Evolutionary conservation across 2,113 vertebrate genomes (phyloP).

Genomic region (Nannospalax galili): DNA sequence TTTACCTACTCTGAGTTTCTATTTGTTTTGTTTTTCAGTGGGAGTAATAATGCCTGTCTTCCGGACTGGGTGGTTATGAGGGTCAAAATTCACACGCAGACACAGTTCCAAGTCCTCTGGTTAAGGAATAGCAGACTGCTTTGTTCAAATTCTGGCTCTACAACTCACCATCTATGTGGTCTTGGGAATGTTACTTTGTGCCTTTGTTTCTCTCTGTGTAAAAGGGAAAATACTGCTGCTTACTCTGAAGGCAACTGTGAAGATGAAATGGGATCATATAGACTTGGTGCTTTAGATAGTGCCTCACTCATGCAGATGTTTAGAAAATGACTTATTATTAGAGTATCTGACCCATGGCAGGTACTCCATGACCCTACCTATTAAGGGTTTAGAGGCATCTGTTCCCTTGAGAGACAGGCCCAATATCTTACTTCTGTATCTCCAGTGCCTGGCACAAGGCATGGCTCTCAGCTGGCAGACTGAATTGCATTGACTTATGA

Average conservation of each 20-base stretch:
- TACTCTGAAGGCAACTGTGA: neutral
- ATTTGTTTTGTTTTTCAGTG: constrained; percentile 28
- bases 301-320: neutral
- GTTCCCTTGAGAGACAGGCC: neutral
- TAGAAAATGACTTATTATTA: neutral
- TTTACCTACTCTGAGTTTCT: neutral
- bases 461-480: neutral
- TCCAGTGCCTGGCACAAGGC: neutral
- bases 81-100: neutral
- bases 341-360: neutral
- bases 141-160: neutral
- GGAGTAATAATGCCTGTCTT: neutral
- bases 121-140: neutral
- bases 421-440: neutral
- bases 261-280: neutral
- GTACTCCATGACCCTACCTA: neutral
- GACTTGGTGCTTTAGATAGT: neutral
- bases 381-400: neutral
- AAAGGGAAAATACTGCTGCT: neutral
- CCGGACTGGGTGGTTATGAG: neutral
- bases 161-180: neutral
- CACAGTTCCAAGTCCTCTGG: neutral
- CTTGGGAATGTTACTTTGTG: neutral
- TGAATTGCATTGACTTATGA: neutral
- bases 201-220: constrained; percentile 32